Evolutionary conservation across 2,113 vertebrate genomes (phyloP).

Genomic region (Polypterus senegalus): DNA sequence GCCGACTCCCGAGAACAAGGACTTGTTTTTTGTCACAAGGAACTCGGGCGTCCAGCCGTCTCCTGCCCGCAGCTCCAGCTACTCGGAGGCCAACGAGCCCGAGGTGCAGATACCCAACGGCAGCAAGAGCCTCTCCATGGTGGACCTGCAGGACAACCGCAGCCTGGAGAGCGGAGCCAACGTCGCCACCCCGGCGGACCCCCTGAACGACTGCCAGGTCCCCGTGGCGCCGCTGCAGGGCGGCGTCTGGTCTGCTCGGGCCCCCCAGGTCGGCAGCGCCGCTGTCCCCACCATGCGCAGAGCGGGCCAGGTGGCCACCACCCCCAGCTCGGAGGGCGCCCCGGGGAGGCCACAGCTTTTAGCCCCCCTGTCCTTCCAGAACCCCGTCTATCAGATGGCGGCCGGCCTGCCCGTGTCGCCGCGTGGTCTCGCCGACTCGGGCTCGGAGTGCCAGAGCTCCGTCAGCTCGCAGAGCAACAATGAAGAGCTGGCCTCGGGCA

Average conservation of each 20-base stretch:
- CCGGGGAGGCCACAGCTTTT: conserved; percentile 80
- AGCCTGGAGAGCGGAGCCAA: conserved; percentile 60
- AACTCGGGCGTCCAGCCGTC: conserved; percentile 88
- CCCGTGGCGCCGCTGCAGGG: conserved; percentile 43
- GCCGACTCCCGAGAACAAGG: conserved; percentile 97
- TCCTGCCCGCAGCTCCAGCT: conserved; percentile 91
- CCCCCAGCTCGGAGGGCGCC: conserved; percentile 54
- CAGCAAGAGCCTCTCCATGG: conserved; percentile 94
- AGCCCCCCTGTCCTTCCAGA: conserved; percentile 92
- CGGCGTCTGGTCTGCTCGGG: conserved; percentile 64
- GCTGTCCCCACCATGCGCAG: conserved; percentile 71
- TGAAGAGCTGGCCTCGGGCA: conserved; percentile 59
- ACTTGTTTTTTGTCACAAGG: conserved; percentile 97
- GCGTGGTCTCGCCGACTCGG: conserved; percentile 74
- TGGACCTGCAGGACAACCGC: conserved; percentile 89
- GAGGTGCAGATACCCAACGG: conserved; percentile 86
- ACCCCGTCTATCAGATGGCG: conserved; percentile 97
- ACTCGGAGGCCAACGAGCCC: conserved; percentile 92
- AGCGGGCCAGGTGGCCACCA: conserved; percentile 66
- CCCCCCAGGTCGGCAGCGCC: conserved; percentile 47
- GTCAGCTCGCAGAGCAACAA: conserved; percentile 97
- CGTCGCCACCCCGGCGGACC: conserved; percentile 40
- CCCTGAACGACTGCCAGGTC: conserved; percentile 53
- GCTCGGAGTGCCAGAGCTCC: conserved; percentile 93
- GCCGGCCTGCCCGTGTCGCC: conserved; percentile 83